A percentile compares a stretch with the other conserved stretches of the same genome.
Conservation (phyloP, 2,797 vertebrate species). For the Sebastes variabilis region DNA sequence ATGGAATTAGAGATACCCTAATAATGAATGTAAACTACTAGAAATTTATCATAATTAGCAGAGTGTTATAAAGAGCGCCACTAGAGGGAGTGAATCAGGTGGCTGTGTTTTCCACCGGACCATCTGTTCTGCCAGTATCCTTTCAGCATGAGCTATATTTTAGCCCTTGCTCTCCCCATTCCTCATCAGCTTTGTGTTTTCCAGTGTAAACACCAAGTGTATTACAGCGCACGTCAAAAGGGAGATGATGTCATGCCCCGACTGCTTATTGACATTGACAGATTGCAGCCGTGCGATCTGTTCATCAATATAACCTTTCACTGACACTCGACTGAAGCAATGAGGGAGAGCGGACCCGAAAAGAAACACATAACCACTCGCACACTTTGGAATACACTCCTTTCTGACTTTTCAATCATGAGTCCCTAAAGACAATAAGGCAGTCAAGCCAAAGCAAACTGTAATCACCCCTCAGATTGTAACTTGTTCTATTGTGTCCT, state of each 20-base stretch:
- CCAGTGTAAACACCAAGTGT: constrained; percentile 64
- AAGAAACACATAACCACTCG: neutral
- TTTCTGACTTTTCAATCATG: constrained; percentile 43
- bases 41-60: neutral
- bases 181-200: constrained; percentile 50
- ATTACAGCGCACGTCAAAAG: constrained; percentile 54
- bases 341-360: constrained; percentile 17
- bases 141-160: constrained; percentile 46
- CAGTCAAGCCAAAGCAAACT: constrained; percentile 67
- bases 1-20: neutral
- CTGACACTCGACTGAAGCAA: constrained; percentile 49
- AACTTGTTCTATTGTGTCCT: constrained; percentile 48
- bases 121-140: constrained; percentile 46
- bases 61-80: constrained; percentile 42
- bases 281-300: constrained; percentile 59
- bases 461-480: constrained; percentile 64
- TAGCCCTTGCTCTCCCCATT: constrained; percentile 32
- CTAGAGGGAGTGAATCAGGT: constrained; percentile 65
- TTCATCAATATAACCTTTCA: constrained; percentile 66
- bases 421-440: constrained; percentile 57
- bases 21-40: neutral
- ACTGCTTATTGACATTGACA: constrained; percentile 64
- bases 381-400: constrained; percentile 25
- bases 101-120: constrained; percentile 7
- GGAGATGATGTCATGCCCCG: constrained; percentile 67